These are phyloP conservation scores for Pseudochirops cupreus DNA, from an alignment of 2,797 vertebrate species.

Conservation along the genomic window DNA sequence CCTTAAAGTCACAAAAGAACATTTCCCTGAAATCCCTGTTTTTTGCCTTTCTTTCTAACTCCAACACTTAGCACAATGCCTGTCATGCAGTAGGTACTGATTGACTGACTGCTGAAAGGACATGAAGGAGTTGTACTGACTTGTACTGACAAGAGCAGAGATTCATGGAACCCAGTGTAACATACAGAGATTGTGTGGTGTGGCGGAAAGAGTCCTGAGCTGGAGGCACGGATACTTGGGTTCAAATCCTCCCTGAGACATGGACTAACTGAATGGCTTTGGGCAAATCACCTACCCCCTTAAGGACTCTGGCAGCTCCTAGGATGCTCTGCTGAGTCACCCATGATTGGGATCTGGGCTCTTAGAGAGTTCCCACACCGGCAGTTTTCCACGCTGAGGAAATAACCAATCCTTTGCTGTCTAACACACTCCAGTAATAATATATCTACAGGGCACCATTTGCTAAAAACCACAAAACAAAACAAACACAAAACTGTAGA, in stretches of 20 bases:
- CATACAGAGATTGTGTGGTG: not conserved
- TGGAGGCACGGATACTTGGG: not conserved
- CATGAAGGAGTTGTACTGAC: not conserved
- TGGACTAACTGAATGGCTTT: not conserved
- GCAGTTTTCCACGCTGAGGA: not conserved
- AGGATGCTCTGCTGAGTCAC: not conserved
- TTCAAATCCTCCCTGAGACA: not conserved
- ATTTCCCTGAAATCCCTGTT: conserved; percentile 58
- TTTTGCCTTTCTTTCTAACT: not conserved
- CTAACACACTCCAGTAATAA: not conserved
- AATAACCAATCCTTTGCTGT: not conserved
- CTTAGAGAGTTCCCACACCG: not conserved
- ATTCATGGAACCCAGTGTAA: not conserved
- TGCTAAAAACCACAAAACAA: not conserved
- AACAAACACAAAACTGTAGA: not conserved
- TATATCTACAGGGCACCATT: not conserved
- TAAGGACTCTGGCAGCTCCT: not conserved
- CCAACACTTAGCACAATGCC: not conserved
- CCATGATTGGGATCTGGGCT: not conserved
- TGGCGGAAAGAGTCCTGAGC: not conserved
- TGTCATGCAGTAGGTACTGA: not conserved
- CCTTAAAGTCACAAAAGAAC: conserved; percentile 51
- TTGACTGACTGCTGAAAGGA: not conserved
- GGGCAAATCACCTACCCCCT: not conserved
- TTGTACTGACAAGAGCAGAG: not conserved